Evolutionary conservation across 2,888 invertebrate species (phyloP).

Genomic region (Polyommatus iphigenia): DNA sequence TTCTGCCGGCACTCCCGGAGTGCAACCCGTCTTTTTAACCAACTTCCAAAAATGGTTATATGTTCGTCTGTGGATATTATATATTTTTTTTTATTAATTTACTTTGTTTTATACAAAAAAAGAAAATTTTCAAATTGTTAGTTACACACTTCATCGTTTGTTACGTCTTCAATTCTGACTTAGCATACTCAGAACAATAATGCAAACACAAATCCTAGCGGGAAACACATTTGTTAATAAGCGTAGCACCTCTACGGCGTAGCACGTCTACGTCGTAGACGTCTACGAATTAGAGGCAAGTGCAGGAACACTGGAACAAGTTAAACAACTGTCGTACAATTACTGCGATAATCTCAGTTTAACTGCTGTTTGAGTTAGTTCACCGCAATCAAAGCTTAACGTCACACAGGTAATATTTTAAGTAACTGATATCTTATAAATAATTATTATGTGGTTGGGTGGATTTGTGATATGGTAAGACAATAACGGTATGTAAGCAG

Average conservation of each 20-base stretch:
- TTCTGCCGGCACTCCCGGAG: too few relatives aligned
- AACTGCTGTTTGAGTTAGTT: slow-evolving; percentile 21
- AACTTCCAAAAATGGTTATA: too few relatives aligned
- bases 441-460: background rate
- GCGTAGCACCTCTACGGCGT: slow-evolving; percentile 11
- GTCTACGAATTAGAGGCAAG: slow-evolving; percentile 18
- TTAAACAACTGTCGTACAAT: slow-evolving; percentile 17
- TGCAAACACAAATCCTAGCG: background rate
- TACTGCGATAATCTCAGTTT: slow-evolving; percentile 11
- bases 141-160: too few relatives aligned
- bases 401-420: slow-evolving; percentile 8
- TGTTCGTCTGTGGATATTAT: too few relatives aligned
- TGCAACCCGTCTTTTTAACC: too few relatives aligned
- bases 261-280: slow-evolving; percentile 8
- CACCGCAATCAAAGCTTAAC: slow-evolving; percentile 10
- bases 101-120: too few relatives aligned
- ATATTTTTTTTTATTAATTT: too few relatives aligned
- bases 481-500: too few relatives aligned
- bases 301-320: background rate
- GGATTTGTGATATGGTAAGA: too few relatives aligned
- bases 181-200: background rate
- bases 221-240: background rate
- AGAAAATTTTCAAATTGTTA: too few relatives aligned
- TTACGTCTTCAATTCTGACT: too few relatives aligned
- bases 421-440: background rate